Evolutionary conservation across 2,888 invertebrate genomes (phyloP).

Genomic region (Halictus ligatus): DNA sequence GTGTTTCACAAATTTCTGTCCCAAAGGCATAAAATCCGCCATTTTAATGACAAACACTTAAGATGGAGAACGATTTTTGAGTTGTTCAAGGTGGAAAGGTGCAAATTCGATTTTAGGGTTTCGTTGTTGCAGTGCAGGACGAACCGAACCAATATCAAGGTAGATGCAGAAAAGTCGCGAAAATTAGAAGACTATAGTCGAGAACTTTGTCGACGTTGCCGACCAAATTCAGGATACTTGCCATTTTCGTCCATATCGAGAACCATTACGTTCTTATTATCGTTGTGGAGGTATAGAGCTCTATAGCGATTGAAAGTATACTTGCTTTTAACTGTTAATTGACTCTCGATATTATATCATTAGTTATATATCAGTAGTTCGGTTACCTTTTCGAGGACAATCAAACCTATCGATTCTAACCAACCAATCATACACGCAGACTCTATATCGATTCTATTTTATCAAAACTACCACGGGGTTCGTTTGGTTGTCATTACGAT

Average conservation of each 20-base stretch:
- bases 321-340: too few species aligned
- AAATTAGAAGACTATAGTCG: constrained; percentile 2
- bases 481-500: constrained; percentile 11
- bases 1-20: too few species aligned
- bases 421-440: not conserved
- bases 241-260: constrained; percentile 24
- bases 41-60: too few species aligned
- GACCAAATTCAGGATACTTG: constrained; percentile 37
- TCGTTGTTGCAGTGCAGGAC: constrained; percentile 10
- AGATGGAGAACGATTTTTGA: too few species aligned
- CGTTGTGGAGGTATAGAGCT: not conserved
- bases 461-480: not conserved
- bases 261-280: not conserved
- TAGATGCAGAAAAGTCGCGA: constrained; percentile 39
- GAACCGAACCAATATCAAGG: constrained; percentile 39
- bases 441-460: not conserved
- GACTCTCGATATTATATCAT: too few species aligned
- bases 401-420: constrained; percentile 19
- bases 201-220: not conserved
- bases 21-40: too few species aligned
- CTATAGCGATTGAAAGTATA: too few species aligned
- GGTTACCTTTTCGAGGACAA: constrained; percentile 38
- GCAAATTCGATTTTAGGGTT: constrained; percentile 12
- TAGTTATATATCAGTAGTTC: constrained; percentile 6
- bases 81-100: not conserved